Percentiles rank a stretch among this genome's conserved stretches.
Conservation (phyloP, 2,113 vertebrate genomes). For the Eurypyga helias region DNA sequence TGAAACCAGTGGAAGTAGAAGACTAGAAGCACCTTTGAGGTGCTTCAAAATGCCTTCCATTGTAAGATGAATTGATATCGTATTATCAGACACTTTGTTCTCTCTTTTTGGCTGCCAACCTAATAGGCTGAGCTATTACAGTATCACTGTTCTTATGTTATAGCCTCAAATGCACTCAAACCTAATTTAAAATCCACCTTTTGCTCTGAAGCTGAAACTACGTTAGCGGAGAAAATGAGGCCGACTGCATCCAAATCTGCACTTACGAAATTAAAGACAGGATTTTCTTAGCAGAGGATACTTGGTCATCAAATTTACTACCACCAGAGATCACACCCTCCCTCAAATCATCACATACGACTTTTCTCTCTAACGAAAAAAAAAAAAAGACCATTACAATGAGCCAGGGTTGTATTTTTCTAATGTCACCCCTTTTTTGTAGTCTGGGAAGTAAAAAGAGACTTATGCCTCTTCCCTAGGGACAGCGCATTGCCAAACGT, state of each 20-base stretch:
- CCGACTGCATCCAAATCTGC: background rate
- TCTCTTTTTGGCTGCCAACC: constrained; percentile 24
- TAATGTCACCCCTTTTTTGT: background rate
- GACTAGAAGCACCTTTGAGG: background rate
- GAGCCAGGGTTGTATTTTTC: background rate
- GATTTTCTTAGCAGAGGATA: background rate
- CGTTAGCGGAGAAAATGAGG: background rate
- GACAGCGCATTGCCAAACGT: background rate
- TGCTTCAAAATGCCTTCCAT: background rate
- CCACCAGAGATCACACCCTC: background rate
- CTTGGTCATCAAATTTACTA: background rate
- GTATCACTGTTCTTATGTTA: background rate
- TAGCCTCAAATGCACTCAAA: constrained; percentile 32
- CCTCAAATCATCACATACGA: background rate
- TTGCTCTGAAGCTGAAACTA: constrained; percentile 15
- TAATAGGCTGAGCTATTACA: background rate
- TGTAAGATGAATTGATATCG: background rate
- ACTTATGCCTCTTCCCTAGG: background rate
- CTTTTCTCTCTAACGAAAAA: background rate
- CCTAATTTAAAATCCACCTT: constrained; percentile 48
- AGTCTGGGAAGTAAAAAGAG: background rate
- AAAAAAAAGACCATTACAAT: background rate
- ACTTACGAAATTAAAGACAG: constrained; percentile 43
- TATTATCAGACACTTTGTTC: background rate
- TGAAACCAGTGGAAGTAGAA: background rate